phyloP scores from a whole-genome alignment of 2,113 vertebrate genomes.

The Crotalus viridis region DNA sequence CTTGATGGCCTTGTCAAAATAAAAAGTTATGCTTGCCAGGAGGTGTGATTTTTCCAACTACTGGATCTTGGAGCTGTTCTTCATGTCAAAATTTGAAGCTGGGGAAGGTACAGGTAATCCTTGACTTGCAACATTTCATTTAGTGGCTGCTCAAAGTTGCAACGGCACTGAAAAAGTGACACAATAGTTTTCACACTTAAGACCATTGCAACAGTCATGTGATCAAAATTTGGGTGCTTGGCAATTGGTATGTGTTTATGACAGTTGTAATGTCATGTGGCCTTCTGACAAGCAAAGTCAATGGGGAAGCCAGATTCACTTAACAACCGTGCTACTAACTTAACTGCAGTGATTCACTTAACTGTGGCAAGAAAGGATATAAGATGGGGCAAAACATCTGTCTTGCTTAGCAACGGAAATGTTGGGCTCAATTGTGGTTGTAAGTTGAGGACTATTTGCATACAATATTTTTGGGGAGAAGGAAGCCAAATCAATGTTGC shows the following conservation, averaged over 20 bases:
- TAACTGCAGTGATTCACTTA: background rate
- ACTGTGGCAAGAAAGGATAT: background rate
- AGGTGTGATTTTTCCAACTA: background rate
- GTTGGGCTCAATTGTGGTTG: background rate
- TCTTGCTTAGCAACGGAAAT: background rate
- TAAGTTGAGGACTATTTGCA: background rate
- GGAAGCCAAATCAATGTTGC: background rate
- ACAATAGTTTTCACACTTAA: background rate
- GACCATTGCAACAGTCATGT: background rate
- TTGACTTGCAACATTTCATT: background rate
- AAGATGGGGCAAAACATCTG: background rate
- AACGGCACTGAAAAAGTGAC: background rate
- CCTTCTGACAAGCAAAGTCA: background rate
- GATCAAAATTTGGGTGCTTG: background rate
- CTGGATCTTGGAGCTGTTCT: background rate
- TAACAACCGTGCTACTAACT: background rate
- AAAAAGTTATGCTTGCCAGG: background rate
- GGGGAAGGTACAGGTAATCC: background rate
- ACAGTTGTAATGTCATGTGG: background rate
- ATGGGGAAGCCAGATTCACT: background rate
- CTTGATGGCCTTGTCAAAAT: background rate
- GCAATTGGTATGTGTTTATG: background rate
- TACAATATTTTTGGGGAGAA: background rate
- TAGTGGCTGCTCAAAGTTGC: background rate
- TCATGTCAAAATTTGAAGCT: background rate